A percentile compares a stretch with the other conserved stretches of the same genome.
Evolutionary conservation across 2,113 vertebrate species (phyloP).

Genomic region (Calypte anna): DNA sequence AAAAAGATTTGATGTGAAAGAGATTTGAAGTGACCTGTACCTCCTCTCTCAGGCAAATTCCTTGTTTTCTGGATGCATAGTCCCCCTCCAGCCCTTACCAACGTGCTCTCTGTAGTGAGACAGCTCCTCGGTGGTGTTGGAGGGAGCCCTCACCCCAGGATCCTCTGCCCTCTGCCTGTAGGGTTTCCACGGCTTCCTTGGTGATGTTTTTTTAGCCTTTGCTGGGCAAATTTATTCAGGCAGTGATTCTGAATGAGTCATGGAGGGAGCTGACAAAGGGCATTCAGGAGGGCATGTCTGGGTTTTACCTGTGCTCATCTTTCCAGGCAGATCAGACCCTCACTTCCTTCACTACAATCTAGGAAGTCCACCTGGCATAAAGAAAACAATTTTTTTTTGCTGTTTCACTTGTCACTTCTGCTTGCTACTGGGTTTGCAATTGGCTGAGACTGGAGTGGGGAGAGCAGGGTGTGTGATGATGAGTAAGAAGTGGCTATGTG

Average conservation of each 20-base stretch:
- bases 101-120: neutral
- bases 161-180: neutral
- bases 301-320: neutral
- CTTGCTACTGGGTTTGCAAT: neutral
- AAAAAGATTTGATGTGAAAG: neutral
- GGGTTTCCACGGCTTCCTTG: neutral
- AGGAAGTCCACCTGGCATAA: neutral
- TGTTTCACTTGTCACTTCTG: neutral
- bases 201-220: conserved; percentile 32
- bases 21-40: neutral
- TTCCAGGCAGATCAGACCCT: neutral
- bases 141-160: neutral
- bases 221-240: conserved; percentile 55
- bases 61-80: neutral
- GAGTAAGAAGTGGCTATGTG: neutral
- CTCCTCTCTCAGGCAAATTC: neutral
- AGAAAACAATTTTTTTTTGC: neutral
- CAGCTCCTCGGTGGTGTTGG: neutral
- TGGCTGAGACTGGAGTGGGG: neutral
- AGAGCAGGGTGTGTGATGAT: neutral
- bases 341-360: neutral
- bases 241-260: conserved; percentile 29
- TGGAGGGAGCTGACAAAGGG: conserved; percentile 48
- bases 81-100: neutral
- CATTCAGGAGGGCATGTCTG: neutral